phyloP scores from a whole-genome alignment of 2,113 vertebrate species.

The Silurus asotus region DNA sequence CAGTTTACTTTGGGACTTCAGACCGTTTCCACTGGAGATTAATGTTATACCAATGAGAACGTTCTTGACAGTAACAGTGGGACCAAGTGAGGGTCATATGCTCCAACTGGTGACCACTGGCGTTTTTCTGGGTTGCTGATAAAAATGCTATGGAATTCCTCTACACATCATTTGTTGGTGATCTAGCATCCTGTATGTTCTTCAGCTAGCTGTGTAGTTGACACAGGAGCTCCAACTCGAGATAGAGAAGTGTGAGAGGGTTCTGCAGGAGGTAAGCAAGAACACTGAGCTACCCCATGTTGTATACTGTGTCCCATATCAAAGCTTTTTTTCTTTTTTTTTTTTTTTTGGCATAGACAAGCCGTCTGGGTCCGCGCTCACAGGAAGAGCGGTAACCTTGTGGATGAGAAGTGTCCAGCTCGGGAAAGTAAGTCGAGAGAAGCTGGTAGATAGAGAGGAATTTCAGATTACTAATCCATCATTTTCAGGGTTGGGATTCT shows the following conservation, averaged over 20 bases:
- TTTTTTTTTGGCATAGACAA: not conserved
- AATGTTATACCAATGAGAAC: not conserved
- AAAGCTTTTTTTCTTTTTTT: slow-evolving; percentile 65
- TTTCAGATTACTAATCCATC: not conserved
- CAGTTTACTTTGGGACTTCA: not conserved
- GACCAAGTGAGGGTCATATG: not conserved
- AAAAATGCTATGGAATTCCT: not conserved
- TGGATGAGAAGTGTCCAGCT: slow-evolving; percentile 7
- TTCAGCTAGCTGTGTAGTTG: not conserved
- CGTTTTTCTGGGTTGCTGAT: not conserved
- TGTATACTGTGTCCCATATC: not conserved
- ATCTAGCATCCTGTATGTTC: not conserved
- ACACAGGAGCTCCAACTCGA: not conserved
- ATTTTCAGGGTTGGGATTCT: not conserved
- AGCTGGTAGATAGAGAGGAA: not conserved
- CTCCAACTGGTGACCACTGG: not conserved
- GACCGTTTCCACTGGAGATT: not conserved
- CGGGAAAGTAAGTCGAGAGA: slow-evolving; percentile 29
- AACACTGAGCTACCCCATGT: not conserved
- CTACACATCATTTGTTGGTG: not conserved
- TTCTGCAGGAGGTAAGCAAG: not conserved
- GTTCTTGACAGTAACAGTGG: not conserved
- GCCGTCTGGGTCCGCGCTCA: not conserved
- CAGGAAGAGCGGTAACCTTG: slow-evolving; percentile 14
- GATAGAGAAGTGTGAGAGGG: not conserved